Evolutionary conservation across 2,113 vertebrate genomes (phyloP).

Genomic region (Hippocampus comes): DNA sequence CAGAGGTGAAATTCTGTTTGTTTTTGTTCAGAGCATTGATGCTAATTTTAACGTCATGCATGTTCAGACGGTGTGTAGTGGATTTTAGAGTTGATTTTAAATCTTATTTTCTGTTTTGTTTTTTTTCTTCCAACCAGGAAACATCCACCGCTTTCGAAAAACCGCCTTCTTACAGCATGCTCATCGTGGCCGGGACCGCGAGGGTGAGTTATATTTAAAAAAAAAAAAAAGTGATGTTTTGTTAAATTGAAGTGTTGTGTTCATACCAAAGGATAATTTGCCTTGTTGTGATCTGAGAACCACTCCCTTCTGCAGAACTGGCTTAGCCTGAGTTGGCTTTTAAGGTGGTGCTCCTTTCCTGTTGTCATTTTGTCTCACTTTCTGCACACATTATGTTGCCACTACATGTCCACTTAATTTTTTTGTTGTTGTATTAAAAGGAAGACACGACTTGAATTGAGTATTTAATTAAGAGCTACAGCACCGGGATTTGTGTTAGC

Average conservation of each 20-base stretch:
- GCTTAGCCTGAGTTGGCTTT: constrained; percentile 44
- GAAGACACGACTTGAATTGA: constrained; percentile 20
- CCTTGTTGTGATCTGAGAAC: constrained; percentile 16
- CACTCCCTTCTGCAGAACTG: constrained; percentile 50
- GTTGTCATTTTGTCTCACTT: constrained; percentile 32
- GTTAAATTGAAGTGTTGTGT: background rate
- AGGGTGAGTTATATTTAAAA: constrained; percentile 52
- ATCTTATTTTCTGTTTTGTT: constrained; percentile 28
- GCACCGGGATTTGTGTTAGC: constrained; percentile 33
- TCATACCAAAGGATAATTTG: constrained; percentile 17
- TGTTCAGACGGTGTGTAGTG: background rate
- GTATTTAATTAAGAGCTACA: constrained; percentile 58
- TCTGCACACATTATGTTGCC: constrained; percentile 18
- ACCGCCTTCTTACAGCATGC: constrained; percentile 57
- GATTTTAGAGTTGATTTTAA: constrained; percentile 26
- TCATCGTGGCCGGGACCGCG: constrained; percentile 36
- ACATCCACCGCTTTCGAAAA: constrained; percentile 55
- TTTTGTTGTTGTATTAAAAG: background rate
- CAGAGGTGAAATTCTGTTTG: background rate
- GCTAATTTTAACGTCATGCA: background rate
- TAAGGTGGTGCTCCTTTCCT: constrained; percentile 32
- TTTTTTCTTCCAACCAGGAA: constrained; percentile 49
- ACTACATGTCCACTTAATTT: constrained; percentile 17
- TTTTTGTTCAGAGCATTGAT: background rate
- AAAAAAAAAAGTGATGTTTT: constrained; percentile 15